These are phyloP conservation scores for Atta cephalotes DNA, from an alignment of 1,140 invertebrate species.

Conservation along the genomic window DNA sequence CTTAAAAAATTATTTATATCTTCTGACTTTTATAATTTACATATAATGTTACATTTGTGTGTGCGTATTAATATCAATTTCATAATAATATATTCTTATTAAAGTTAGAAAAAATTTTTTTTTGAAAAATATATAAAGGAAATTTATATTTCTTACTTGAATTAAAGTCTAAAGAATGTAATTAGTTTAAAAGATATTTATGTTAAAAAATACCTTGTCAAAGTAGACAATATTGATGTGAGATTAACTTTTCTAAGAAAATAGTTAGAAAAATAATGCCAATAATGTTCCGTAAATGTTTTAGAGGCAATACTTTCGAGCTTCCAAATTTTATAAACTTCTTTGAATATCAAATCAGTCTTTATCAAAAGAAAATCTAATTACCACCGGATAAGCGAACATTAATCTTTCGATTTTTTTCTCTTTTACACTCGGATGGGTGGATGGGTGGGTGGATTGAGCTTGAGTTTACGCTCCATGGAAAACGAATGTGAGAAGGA, in stretches of 20 bases:
- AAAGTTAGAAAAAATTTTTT: neutral
- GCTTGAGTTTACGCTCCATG: constrained; percentile 33
- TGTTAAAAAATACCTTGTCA: neutral
- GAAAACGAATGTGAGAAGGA: constrained; percentile 59
- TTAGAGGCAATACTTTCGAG: neutral
- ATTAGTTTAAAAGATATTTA: neutral
- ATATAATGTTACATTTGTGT: neutral
- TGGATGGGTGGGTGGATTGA: constrained; percentile 72
- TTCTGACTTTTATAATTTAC: neutral
- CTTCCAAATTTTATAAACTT: neutral
- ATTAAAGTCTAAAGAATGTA: neutral
- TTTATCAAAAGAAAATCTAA: constrained; percentile 9
- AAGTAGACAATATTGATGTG: neutral
- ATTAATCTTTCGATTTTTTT: constrained; percentile 76
- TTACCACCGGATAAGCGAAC: neutral
- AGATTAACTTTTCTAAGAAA: neutral
- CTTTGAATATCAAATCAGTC: neutral
- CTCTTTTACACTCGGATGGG: constrained; percentile 74
- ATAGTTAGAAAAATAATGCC: neutral
- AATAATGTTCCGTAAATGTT: constrained; percentile 3
- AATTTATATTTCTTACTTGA: neutral
- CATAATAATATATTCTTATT: neutral
- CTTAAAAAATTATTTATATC: neutral
- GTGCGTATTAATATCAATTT: neutral
- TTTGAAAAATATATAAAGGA: neutral